Evolutionary conservation across 2,888 invertebrate species (phyloP).

Genomic region (Archaeoteleia sp.): DNA sequence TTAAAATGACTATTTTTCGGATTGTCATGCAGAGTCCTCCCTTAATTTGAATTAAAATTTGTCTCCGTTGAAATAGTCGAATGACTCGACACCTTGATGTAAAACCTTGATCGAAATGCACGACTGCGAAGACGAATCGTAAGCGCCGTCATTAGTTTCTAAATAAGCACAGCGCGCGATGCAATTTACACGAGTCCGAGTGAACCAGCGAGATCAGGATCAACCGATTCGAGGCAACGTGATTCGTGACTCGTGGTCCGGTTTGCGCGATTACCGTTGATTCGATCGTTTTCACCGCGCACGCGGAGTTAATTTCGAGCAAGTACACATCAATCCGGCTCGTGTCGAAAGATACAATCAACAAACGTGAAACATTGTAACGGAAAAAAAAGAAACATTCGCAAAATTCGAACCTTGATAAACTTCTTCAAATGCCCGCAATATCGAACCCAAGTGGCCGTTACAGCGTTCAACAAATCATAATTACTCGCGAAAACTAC

Average conservation of each 20-base stretch:
- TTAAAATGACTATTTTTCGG: no score
- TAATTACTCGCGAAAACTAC: slow-evolving; percentile 2
- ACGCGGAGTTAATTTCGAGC: slow-evolving; percentile 12
- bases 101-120: no score
- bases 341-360: slow-evolving; percentile 9
- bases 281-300: slow-evolving; percentile 10
- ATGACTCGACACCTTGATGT: no score
- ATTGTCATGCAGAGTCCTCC: no score
- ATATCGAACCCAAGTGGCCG: not conserved
- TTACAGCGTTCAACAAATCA: not conserved
- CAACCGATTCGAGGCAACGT: not conserved
- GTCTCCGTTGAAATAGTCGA: no score
- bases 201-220: not conserved
- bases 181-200: not conserved
- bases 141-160: not conserved
- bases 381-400: not conserved
- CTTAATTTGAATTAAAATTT: no score
- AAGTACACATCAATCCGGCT: slow-evolving; percentile 10
- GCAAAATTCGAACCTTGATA: slow-evolving; percentile 5
- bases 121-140: not conserved
- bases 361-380: not conserved
- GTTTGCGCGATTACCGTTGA: slow-evolving; percentile 17
- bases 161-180: not conserved
- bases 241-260: slow-evolving; percentile 16
- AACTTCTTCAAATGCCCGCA: not conserved